Percentiles rank a stretch among this genome's conserved stretches.
phyloP scores from a whole-genome alignment of 2,797 vertebrate genomes.

The Poeciliopsis paucimaculata region DNA sequence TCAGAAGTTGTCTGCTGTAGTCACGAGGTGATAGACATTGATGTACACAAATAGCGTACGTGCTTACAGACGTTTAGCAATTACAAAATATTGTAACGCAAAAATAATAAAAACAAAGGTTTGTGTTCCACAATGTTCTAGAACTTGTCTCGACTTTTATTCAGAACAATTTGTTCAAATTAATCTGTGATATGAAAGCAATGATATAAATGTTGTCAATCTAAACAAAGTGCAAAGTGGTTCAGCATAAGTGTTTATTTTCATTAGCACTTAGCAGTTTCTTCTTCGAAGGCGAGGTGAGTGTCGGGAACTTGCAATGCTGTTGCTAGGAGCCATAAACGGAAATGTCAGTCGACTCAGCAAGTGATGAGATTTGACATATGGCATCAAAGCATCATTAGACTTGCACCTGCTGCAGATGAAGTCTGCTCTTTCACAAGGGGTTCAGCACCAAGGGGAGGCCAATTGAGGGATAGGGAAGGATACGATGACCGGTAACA shows the following conservation, averaged over 20 bases:
- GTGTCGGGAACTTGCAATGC: slow-evolving; percentile 68
- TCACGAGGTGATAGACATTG: slow-evolving; percentile 42
- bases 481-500: slow-evolving; percentile 70
- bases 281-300: slow-evolving; percentile 50
- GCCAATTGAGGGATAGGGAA: slow-evolving; percentile 76
- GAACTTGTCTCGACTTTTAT: slow-evolving; percentile 4
- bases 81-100: background rate
- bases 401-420: slow-evolving; percentile 89
- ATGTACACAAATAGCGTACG: background rate
- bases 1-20: slow-evolving; percentile 62
- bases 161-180: slow-evolving; percentile 32
- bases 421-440: slow-evolving; percentile 83
- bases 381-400: slow-evolving; percentile 97
- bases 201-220: slow-evolving; percentile 7
- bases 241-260: slow-evolving; percentile 60
- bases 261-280: slow-evolving; percentile 44
- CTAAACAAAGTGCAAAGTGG: slow-evolving; percentile 45
- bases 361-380: slow-evolving; percentile 97
- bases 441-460: slow-evolving; percentile 69
- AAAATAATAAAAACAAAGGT: background rate
- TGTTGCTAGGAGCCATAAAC: slow-evolving; percentile 85
- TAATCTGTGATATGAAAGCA: slow-evolving; percentile 25
- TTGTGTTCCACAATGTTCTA: slow-evolving; percentile 16
- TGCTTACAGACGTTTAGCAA: slow-evolving; percentile 2
- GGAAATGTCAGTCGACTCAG: slow-evolving; percentile 95